Percentiles rank a stretch among this genome's conserved stretches.
phyloP scores from a whole-genome alignment of 2,113 vertebrate species.

The Hemichromis elongatus region DNA sequence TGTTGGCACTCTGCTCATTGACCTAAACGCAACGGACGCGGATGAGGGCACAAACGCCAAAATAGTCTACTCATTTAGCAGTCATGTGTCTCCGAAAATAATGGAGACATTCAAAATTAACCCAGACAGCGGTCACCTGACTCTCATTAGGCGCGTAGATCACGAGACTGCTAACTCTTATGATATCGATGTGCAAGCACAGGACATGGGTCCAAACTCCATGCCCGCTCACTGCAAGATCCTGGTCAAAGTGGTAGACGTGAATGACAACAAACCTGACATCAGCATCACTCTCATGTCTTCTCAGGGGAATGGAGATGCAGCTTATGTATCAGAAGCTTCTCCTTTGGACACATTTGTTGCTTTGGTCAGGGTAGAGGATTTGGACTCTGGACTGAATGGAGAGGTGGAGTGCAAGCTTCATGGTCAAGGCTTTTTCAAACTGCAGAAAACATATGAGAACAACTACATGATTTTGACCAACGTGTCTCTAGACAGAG shows the following conservation, averaged over 20 bases:
- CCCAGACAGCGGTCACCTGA: conserved; percentile 85
- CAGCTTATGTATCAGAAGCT: conserved; percentile 86
- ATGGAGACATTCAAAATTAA: conserved; percentile 92
- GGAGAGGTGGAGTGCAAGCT: conserved; percentile 89
- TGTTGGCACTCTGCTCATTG: conserved; percentile 84
- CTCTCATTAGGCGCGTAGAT: conserved; percentile 86
- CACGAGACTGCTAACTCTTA: conserved; percentile 86
- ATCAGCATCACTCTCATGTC: conserved; percentile 91
- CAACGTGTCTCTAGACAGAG: conserved; percentile 88
- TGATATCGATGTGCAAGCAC: conserved; percentile 93
- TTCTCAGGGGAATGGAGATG: conserved; percentile 85
- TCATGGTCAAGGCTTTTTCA: conserved; percentile 89
- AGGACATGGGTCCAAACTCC: conserved; percentile 95
- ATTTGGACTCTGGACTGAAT: conserved; percentile 88
- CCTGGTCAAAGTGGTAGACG: conserved; percentile 88
- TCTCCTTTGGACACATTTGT: conserved; percentile 88
- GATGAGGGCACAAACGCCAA: conserved; percentile 96
- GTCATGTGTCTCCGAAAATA: conserved; percentile 90
- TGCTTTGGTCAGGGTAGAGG: conserved; percentile 91
- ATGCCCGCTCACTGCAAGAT: conserved; percentile 98
- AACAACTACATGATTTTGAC: conserved; percentile 97
- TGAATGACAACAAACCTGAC: conserved; percentile 98
- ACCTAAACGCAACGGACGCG: conserved; percentile 93
- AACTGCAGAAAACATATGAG: conserved; percentile 90
- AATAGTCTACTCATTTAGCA: conserved; percentile 92